Evolutionary conservation across 2,888 invertebrate species (phyloP).

Genomic region (Eilema griseolum): DNA sequence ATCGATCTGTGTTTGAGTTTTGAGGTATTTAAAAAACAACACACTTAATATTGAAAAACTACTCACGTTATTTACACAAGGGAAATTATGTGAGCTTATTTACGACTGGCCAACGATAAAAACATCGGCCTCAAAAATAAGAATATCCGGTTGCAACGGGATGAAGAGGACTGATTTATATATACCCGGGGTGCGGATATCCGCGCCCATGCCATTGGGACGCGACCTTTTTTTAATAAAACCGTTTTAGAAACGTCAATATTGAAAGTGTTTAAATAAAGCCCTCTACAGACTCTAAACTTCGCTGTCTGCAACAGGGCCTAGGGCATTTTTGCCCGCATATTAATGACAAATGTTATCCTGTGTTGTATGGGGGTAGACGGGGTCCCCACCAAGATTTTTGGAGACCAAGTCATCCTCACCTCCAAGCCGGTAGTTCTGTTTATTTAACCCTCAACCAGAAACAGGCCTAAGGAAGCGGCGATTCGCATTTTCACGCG

Average conservation of each 20-base stretch:
- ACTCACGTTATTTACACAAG: too few relatives aligned
- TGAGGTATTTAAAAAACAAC: too few relatives aligned
- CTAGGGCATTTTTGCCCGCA: not conserved
- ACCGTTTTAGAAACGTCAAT: conserved; percentile 9
- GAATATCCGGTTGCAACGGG: conserved; percentile 4
- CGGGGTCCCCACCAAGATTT: too few relatives aligned
- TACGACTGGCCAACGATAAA: not conserved
- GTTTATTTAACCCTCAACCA: not conserved
- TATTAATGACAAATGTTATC: not conserved
- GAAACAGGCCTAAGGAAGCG: not conserved
- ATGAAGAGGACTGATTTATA: not conserved
- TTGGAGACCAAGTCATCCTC: too few relatives aligned
- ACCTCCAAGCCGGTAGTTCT: too few relatives aligned
- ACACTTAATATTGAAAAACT: too few relatives aligned
- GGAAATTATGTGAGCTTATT: not conserved
- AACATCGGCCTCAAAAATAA: conserved; percentile 1
- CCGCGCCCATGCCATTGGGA: conserved; percentile 15
- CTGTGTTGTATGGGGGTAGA: too few relatives aligned
- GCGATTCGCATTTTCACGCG: too few relatives aligned
- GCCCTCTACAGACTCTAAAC: not conserved
- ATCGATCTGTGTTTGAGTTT: too few relatives aligned
- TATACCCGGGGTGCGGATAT: conserved; percentile 28
- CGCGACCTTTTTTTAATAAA: conserved; percentile 23
- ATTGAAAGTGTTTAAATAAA: conserved; percentile 13
- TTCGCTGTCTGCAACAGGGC: conserved; percentile 10